Base-by-base conservation (phyloP, 2,888 invertebrate species). In the Spilosoma lubricipeda region DNA sequence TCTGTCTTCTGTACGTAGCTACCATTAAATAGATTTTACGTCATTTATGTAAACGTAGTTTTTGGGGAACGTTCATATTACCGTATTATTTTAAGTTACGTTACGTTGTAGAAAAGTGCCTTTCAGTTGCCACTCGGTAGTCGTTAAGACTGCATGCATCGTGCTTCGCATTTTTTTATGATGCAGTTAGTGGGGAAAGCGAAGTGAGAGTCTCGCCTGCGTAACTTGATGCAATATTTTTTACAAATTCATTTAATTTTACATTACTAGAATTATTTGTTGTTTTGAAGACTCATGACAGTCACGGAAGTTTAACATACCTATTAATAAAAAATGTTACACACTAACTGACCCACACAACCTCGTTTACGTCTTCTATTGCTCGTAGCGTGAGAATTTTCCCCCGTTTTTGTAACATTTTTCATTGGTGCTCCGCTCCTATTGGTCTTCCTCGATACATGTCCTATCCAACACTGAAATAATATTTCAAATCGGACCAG, bases 181-280 rank as follows among this genome's bases (percentile, higher is more conserved):
- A 59, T 68, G 45, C 42, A 56, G 45, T 20, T 45, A 33, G 20
- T 36, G 59, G 73, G 48, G 73, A 74, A 76, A 76, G 76, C 39
- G 69, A 66, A 42, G 45, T 67, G 45, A 67, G 67, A 67, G 67
- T 45, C 67, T 9, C 27, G 30, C 45, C 42, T 20, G 30, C 67
- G 30, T 67, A 67, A 67, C 45, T 30, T 11, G 42, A 45, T 30
- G 20, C 30, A 67, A 27, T 20, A 27, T 42, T 67, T 42, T 27
- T 45, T 18, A 30, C 7, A 30, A 27, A 67, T 27, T 18, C 27
- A 27, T 67, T 18, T 27, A 39, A 7, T n/a, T 42, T 42, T 27
- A 67, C 42, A 67, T 2, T 27, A 27, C 42, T 56, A 56, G n/a
- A n/a, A 56, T n/a, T 11, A 56, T n/a, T 13, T 56, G 56, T 56